These are phyloP conservation scores for Cepaea hortensis DNA, from an alignment of 2,888 invertebrate genomes.

Conservation along the genomic window DNA sequence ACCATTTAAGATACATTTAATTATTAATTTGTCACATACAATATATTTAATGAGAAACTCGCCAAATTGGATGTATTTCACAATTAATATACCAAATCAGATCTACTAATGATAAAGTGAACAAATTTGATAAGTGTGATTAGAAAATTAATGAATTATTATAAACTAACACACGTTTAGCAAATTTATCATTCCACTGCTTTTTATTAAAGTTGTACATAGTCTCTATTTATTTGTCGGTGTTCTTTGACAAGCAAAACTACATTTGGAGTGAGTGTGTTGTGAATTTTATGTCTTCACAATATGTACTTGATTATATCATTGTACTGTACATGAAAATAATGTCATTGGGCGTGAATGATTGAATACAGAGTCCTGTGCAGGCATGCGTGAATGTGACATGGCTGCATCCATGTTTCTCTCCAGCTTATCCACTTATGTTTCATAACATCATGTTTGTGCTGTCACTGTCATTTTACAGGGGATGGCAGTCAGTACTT, in stretches of 20 bases:
- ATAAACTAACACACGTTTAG: not conserved
- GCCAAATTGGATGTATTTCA: too few relatives aligned
- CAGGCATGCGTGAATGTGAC: not conserved
- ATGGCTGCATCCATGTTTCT: not conserved
- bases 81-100: too few relatives aligned
- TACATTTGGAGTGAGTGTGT: not conserved
- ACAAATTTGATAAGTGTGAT: not conserved
- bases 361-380: not conserved
- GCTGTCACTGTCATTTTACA: not conserved
- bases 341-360: not conserved
- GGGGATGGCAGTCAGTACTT: not conserved
- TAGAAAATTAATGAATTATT: not conserved
- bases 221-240: not conserved
- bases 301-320: not conserved
- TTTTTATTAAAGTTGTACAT: not conserved
- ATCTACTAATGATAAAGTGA: too few relatives aligned
- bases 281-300: not conserved
- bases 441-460: constrained; percentile 2
- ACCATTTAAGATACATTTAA: too few relatives aligned
- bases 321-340: not conserved
- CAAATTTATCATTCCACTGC: constrained; percentile 7
- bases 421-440: not conserved
- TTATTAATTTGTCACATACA: too few relatives aligned
- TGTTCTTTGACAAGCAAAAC: not conserved
- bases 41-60: too few relatives aligned